Evolutionary conservation across 2,888 invertebrate species (phyloP), one percentile per base, ranked within the genome.

Genomic region (Eupithecia inturbata): DNA sequence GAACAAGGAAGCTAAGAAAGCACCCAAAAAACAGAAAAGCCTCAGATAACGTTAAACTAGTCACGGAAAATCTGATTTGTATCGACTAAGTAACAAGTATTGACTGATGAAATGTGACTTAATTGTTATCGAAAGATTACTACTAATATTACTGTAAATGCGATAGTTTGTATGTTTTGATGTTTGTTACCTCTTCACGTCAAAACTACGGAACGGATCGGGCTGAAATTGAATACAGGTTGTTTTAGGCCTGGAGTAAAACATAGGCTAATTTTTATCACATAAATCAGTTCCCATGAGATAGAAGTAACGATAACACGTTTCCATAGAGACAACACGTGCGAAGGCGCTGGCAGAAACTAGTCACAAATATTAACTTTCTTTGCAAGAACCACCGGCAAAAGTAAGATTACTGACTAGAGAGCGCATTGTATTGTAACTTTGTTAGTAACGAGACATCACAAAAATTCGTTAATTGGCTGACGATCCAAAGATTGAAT

Each of bases 381-480:
- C 63, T 31, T 19, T 33, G n/a, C n/a, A 33, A 63, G 33, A 16
- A 28, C 28, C 60, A 7, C 60, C 60, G 60, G 28, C 60, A 60
- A 70, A 60, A 67, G 41, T 57, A 26, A 72, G 49, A 62, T 75
- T 70, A 67, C 49, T 62, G 33, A 62, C 26, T 62, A 75, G 72
- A 72, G 68, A 72, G 70, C 57, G 57, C 63, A 63, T 31, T 66
- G 12, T 45, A 28, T 67, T 39, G 64, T 63, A 41, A 70, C 70
- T 49, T 63, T 45, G 19, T 19, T 45, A 45, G 45, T n/a, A 19
- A 45, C 7, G 19, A 45, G n/a, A 45, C 19, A 45, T 45, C 67
- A 67, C 39, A 70, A 72, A 63, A 64, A 75, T 72, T 72, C 60
- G 67, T 70, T 75, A 75, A 72, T 75, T 75, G 72, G 57, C 67